Base-by-base conservation (phyloP, 2,113 vertebrate species). In the Urocolius indicus region DNA sequence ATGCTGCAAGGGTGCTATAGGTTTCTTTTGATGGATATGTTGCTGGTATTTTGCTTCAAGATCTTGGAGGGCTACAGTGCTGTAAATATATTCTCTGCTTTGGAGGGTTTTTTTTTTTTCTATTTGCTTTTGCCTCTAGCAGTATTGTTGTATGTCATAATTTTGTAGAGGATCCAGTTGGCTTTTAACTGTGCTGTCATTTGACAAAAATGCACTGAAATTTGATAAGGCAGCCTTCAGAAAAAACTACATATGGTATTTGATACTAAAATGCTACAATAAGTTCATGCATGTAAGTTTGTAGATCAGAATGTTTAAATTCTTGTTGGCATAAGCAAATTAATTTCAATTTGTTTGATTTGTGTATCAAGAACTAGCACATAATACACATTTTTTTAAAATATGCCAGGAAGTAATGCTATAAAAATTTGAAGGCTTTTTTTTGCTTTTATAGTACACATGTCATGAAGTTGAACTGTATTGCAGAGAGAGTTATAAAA, bases 161-260 rank as follows among this genome's bases (percentile, higher is more conserved):
- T 91, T 95, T 34, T 80, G 51, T 85, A 90, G 62, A 91, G 23
- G 30, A 84, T 94, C 43, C 75, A 75, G 55, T 85, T 91, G 76
- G 85, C 77, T 93, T 93, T 76, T 46, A 80, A n/a, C 27, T 55
- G 41, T 48, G 51, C 30, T 94, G 65, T 95, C 90, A 84, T 72
- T 77, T 96, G 68, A 84, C 51, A 95, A 89, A 96, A 92, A 95
- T 69, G 34, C 16, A 11, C 34, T 79, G 84, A 65, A 85, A 91
- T 89, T 90, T 86, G 34, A 38, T 92, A 75, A 75, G 30, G 23
- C 57, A 88, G 11, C 43, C 15, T 78, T 93, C 71, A 87, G 87
- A 26, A 84, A 68, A 93, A 89, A 20, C 29, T 75, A 22, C 27
- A 36, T 8, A 0, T 73, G 19, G 20, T 77, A 45, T 61, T 78